A percentile compares a stretch with the other conserved stretches of the same genome.
Evolutionary conservation across 2,888 invertebrate genomes (phyloP).

Genomic region (Himalopsyche japonica): DNA sequence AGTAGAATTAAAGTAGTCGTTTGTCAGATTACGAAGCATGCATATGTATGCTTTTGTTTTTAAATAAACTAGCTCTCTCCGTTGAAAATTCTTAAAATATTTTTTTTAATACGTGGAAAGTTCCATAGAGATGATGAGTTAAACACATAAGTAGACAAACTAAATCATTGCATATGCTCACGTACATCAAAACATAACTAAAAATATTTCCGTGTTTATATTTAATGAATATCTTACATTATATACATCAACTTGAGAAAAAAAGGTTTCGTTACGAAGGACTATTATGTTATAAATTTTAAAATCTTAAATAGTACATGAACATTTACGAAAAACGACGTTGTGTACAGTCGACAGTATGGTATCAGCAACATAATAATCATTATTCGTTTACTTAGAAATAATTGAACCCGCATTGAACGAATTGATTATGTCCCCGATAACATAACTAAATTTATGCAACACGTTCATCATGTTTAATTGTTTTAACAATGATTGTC

Average conservation of each 20-base stretch:
- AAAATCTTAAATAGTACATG: no score
- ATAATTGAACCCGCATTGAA: not conserved
- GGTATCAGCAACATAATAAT: not conserved
- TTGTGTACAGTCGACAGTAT: not conserved
- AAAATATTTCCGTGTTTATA: no score
- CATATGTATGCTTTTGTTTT: not conserved
- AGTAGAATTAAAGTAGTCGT: not conserved
- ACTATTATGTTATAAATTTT: no score
- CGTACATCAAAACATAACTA: not conserved
- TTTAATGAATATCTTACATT: no score
- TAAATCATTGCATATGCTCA: not conserved
- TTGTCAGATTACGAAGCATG: not conserved
- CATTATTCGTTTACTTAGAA: not conserved
- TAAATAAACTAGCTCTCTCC: not conserved
- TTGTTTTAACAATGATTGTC: not conserved
- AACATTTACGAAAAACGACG: not conserved
- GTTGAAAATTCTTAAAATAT: not conserved
- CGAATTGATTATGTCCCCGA: not conserved
- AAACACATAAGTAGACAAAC: not conserved
- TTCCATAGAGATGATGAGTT: not conserved
- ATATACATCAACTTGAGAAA: no score
- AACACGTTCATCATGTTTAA: not conserved
- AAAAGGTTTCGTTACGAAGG: no score
- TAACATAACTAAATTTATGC: not conserved
- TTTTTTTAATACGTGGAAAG: not conserved